Conservation (phyloP, 2,113 vertebrate genomes). For the Odobenus rosmarus region DNA sequence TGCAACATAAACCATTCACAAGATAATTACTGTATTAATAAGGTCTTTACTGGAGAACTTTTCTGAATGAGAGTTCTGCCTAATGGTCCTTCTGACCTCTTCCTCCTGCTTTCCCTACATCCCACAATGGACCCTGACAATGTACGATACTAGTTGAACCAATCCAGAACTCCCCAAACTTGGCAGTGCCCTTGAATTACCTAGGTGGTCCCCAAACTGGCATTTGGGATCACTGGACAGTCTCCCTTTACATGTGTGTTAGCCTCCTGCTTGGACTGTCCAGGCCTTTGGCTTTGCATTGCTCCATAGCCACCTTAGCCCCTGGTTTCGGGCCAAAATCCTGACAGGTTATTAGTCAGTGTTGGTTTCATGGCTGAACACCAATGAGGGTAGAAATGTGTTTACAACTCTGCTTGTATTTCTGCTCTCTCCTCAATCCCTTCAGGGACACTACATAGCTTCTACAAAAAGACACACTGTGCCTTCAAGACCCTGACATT, state of each 20-base stretch:
- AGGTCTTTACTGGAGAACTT: not conserved
- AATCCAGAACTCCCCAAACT: constrained; percentile 5
- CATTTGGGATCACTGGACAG: constrained; percentile 35
- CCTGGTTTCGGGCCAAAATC: not conserved
- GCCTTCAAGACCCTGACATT: constrained; percentile 31
- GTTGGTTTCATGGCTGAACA: constrained; percentile 33
- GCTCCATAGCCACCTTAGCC: not conserved
- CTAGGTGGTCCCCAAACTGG: not conserved
- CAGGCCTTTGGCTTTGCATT: constrained; percentile 47
- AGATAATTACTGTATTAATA: constrained; percentile 40
- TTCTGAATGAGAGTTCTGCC: constrained; percentile 14
- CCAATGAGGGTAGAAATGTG: constrained; percentile 31
- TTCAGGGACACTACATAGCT: not conserved
- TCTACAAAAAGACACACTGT: constrained; percentile 16
- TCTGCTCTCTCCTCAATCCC: not conserved
- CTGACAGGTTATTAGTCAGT: constrained; percentile 33
- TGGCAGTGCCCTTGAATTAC: not conserved
- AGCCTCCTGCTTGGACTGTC: not conserved
- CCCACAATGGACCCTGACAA: not conserved
- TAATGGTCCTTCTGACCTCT: not conserved
- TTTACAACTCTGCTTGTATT: constrained; percentile 38
- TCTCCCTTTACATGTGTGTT: not conserved
- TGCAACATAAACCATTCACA: not conserved
- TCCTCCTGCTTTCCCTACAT: not conserved
- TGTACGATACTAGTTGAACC: not conserved